A percentile compares a stretch with the other conserved stretches of the same genome.
These are phyloP conservation scores for Trematomus loennbergii DNA, from an alignment of 2,113 vertebrate species.

Conservation along the genomic window DNA sequence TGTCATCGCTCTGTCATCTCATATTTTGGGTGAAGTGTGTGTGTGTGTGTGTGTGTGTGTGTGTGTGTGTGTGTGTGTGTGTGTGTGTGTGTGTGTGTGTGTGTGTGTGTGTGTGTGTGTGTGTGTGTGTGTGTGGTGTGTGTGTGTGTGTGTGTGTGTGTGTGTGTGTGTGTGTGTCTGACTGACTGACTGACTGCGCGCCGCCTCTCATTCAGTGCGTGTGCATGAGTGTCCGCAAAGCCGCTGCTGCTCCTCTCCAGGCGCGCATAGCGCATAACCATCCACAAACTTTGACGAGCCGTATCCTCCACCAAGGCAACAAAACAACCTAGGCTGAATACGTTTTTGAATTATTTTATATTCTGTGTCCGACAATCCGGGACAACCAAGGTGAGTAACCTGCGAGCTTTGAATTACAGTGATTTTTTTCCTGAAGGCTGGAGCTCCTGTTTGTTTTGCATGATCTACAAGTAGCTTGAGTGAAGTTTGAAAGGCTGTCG, in stretches of 20 bases:
- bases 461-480: constrained; percentile 30
- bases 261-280: constrained; percentile 38
- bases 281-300: constrained; percentile 72
- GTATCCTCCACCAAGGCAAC: constrained; percentile 26
- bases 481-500: constrained; percentile 4
- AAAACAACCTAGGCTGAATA: background rate
- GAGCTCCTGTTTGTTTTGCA: constrained; percentile 9
- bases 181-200: constrained; percentile 48
- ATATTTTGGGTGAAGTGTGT: constrained; percentile 44
- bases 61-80: constrained; percentile 3
- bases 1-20: constrained; percentile 68
- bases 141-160: background rate
- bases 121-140: no score
- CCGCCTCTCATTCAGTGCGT: constrained; percentile 56
- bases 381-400: constrained; percentile 65
- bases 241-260: constrained; percentile 52
- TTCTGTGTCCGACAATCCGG: background rate
- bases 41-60: constrained; percentile 4
- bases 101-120: constrained; percentile 14
- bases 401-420: background rate
- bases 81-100: constrained; percentile 15
- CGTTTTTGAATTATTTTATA: background rate
- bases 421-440: background rate
- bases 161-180: constrained; percentile 23
- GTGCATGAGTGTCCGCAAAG: constrained; percentile 68